Evolutionary conservation across 2,113 vertebrate species (phyloP).

Genomic region (Puntigrus tetrazona): DNA sequence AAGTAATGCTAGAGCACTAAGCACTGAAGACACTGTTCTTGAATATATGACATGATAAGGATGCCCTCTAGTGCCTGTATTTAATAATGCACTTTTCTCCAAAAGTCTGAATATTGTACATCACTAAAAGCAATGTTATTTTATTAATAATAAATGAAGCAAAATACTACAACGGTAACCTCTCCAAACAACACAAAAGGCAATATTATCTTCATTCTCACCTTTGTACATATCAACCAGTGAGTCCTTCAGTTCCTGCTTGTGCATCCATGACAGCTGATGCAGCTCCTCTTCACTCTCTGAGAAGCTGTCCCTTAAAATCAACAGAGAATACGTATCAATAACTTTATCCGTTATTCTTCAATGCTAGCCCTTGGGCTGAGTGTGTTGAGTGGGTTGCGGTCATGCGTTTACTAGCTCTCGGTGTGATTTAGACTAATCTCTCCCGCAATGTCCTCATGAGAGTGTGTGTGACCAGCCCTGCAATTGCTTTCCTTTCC

Average conservation of each 20-base stretch:
- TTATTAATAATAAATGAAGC: background rate
- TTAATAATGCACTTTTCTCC: background rate
- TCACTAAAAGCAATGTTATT: background rate
- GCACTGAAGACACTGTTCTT: background rate
- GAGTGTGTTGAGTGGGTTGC: background rate
- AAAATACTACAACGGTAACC: background rate
- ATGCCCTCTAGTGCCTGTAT: constrained; percentile 50
- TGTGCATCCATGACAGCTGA: constrained; percentile 51
- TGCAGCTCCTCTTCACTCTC: constrained; percentile 52
- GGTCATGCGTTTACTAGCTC: constrained; percentile 20
- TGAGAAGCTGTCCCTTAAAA: constrained; percentile 60
- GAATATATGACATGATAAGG: constrained; percentile 34
- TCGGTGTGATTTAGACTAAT: constrained; percentile 37
- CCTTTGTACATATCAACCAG: constrained; percentile 71
- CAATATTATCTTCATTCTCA: constrained; percentile 24
- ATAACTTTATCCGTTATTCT: background rate
- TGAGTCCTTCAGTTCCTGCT: constrained; percentile 65
- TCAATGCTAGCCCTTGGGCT: background rate
- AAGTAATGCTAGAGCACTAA: background rate
- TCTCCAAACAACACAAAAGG: background rate
- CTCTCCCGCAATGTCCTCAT: constrained; percentile 35
- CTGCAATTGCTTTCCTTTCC: background rate
- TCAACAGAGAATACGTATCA: constrained; percentile 22
- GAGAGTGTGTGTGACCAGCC: background rate
- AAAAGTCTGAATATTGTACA: background rate